phyloP scores from a whole-genome alignment of 2,797 vertebrate species.

The Periparus ater region DNA sequence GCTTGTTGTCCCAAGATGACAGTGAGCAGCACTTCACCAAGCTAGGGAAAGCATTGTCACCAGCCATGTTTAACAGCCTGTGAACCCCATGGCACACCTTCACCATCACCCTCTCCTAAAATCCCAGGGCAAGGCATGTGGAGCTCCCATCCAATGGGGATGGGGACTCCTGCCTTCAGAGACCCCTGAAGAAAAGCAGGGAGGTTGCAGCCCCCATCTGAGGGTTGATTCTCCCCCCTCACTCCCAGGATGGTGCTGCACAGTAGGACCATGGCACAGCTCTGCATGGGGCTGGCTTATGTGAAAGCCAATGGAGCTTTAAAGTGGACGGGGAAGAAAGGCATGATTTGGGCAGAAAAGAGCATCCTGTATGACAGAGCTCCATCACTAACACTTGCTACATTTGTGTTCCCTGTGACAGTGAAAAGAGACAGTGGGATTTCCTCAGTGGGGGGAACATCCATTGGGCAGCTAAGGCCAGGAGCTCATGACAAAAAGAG shows the following conservation, averaged over 20 bases:
- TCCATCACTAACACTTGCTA: neutral
- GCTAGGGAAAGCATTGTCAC: neutral
- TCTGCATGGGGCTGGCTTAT: neutral
- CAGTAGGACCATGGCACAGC: neutral
- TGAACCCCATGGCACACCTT: no score
- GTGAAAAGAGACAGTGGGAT: neutral
- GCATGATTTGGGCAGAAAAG: neutral
- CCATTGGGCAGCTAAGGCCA: neutral
- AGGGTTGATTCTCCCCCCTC: neutral
- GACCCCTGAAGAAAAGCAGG: neutral
- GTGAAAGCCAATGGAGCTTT: neutral
- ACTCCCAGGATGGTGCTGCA: neutral
- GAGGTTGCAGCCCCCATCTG: neutral
- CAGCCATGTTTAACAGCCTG: neutral
- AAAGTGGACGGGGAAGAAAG: neutral
- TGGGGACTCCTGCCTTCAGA: neutral
- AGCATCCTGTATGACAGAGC: neutral
- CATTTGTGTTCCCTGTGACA: neutral
- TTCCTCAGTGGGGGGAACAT: rapidly evolving
- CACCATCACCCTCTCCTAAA: neutral
- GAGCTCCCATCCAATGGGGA: rapidly evolving
- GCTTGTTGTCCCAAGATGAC: neutral
- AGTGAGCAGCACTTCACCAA: neutral
- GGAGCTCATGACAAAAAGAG: neutral
- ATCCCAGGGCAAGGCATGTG: neutral